These are phyloP conservation scores for Zygaena filipendulae DNA, from an alignment of 2,888 invertebrate species.

Conservation along the genomic window DNA sequence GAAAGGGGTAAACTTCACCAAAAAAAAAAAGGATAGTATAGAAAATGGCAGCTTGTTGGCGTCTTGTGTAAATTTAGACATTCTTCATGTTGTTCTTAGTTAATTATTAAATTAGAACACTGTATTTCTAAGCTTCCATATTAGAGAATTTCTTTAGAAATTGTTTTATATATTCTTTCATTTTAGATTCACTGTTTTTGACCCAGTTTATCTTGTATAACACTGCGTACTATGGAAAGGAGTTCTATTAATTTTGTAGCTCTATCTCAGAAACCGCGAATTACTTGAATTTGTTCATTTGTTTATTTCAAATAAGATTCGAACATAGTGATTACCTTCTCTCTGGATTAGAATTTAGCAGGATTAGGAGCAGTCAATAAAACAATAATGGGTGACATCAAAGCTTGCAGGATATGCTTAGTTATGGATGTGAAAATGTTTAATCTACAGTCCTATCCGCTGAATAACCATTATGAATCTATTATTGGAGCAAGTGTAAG, in stretches of 20 bases:
- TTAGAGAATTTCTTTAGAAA: too few relatives aligned
- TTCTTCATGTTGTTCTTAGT: slow-evolving; percentile 23
- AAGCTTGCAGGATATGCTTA: slow-evolving; percentile 51
- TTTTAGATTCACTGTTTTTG: too few relatives aligned
- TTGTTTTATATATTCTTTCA: too few relatives aligned
- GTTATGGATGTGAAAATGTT: slow-evolving; percentile 37
- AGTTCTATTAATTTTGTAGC: slow-evolving; percentile 53
- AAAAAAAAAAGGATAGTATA: too few relatives aligned
- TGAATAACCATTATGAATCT: slow-evolving; percentile 35
- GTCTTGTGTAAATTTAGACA: slow-evolving; percentile 45
- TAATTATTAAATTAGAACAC: too few relatives aligned
- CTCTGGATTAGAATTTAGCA: slow-evolving; percentile 4
- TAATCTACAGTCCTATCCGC: slow-evolving; percentile 30
- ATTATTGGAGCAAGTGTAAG: slow-evolving; percentile 42
- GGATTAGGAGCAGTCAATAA: background rate
- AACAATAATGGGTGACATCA: slow-evolving; percentile 32
- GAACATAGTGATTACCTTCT: too few relatives aligned
- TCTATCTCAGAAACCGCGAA: slow-evolving; percentile 38
- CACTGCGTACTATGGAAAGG: too few relatives aligned
- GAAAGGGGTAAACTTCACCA: too few relatives aligned
- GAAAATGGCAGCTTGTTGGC: too few relatives aligned
- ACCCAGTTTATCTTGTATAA: too few relatives aligned
- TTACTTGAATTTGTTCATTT: slow-evolving; percentile 26
- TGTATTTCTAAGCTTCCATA: too few relatives aligned
- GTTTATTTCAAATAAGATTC: too few relatives aligned